These are phyloP conservation scores for Punctoribates punctum DNA, from an alignment of 2,888 invertebrate species.

Conservation along the genomic window DNA sequence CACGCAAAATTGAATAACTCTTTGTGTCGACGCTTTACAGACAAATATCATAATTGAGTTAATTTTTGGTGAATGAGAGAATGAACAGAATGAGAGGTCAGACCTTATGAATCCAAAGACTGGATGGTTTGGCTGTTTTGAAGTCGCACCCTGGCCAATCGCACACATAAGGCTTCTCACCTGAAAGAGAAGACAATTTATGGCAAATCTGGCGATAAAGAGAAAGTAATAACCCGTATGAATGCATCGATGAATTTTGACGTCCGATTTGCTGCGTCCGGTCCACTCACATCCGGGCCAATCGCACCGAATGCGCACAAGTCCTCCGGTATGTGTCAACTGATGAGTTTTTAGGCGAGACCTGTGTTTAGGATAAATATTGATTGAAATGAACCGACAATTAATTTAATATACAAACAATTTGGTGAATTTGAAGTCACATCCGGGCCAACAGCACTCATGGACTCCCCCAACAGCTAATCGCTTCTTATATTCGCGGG, in stretches of 20 bases:
- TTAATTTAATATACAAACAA: no score
- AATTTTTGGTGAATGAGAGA: no score
- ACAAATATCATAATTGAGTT: background rate
- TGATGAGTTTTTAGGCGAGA: background rate
- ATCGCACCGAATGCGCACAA: background rate
- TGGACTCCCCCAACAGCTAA: background rate
- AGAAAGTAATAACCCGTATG: background rate
- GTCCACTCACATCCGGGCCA: conserved; percentile 27
- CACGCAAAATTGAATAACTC: background rate
- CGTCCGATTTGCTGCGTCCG: background rate
- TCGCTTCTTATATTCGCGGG: no score
- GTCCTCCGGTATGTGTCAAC: background rate
- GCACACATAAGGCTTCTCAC: conserved; percentile 1
- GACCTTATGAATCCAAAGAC: conserved; percentile 12
- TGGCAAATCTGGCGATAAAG: background rate
- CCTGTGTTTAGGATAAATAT: background rate
- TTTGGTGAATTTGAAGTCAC: background rate
- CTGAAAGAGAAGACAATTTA: background rate
- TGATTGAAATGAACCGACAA: no score
- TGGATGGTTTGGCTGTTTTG: background rate
- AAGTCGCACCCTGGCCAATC: conserved; percentile 21
- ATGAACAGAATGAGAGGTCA: background rate
- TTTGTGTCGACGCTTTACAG: background rate
- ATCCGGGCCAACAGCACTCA: conserved; percentile 20
- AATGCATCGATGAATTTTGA: background rate